Conservation (phyloP, 2,797 vertebrate genomes). For the Spinus olivaceus region DNA sequence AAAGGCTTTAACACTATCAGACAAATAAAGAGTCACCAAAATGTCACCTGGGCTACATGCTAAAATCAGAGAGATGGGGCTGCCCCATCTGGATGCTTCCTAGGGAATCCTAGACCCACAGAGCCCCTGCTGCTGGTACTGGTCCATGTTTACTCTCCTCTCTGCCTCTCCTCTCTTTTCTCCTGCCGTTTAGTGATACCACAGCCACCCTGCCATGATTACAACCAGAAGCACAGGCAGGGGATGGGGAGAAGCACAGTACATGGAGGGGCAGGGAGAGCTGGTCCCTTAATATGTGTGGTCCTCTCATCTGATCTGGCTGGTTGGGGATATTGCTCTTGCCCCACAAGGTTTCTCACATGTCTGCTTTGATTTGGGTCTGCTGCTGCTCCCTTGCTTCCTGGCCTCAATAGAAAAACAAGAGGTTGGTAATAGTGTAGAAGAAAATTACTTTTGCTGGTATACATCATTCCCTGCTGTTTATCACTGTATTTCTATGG, state of each 20-base stretch:
- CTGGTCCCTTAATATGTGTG: fast-evolving
- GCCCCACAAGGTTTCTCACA: neutral
- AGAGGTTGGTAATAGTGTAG: neutral
- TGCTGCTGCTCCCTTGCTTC: neutral
- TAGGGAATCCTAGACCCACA: neutral
- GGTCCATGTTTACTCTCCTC: neutral
- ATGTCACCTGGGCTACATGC: neutral
- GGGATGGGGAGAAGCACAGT: neutral
- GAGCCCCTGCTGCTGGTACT: neutral
- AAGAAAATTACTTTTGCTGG: neutral
- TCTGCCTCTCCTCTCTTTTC: neutral
- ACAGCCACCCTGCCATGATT: neutral
- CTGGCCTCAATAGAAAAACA: neutral
- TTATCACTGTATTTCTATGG: neutral
- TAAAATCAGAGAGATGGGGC: neutral
- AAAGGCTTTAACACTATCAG: neutral
- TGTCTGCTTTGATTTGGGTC: neutral
- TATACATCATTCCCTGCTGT: neutral
- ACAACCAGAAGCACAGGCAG: neutral
- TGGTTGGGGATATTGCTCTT: neutral
- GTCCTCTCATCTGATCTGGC: neutral
- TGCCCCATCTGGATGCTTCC: neutral
- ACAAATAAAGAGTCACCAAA: neutral
- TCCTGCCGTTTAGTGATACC: neutral
- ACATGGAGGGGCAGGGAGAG: fast-evolving